Evolutionary conservation across 2,113 vertebrate species (phyloP).

Genomic region (Macrotus californicus): DNA sequence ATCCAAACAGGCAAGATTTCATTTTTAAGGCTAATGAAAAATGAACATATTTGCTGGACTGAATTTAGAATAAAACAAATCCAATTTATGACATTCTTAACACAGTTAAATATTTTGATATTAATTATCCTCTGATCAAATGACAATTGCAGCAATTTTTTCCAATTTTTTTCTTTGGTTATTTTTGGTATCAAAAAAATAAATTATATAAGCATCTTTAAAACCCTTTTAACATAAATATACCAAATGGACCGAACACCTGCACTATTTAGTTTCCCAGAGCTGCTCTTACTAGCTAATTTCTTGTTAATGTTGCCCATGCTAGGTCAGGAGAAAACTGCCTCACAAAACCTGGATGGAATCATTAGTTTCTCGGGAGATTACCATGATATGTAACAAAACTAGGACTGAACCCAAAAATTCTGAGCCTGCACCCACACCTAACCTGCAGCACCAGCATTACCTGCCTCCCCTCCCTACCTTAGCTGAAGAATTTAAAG

Average conservation of each 20-base stretch:
- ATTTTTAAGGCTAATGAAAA: not conserved
- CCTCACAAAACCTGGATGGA: not conserved
- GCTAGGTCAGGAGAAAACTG: not conserved
- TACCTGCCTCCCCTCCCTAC: not conserved
- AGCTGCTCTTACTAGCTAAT: not conserved
- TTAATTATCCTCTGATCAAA: not conserved
- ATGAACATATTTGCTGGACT: not conserved
- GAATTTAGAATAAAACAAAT: not conserved
- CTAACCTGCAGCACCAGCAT: too few species aligned
- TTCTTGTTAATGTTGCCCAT: not conserved
- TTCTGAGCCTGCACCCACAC: not conserved
- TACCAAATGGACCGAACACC: not conserved
- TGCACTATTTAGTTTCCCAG: not conserved
- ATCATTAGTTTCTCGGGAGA: not conserved
- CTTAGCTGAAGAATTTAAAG: not conserved
- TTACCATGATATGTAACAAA: not conserved
- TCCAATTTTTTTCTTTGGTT: not conserved
- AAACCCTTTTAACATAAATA: not conserved
- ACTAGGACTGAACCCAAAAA: not conserved
- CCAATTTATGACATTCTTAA: not conserved
- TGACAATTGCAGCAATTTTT: not conserved
- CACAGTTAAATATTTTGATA: not conserved
- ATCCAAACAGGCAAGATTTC: not conserved
- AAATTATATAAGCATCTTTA: not conserved
- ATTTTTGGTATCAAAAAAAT: not conserved